Percentiles rank a stretch among this genome's conserved stretches.
phyloP scores from a whole-genome alignment of 2,888 invertebrate genomes.

The Nymphalis urticae region DNA sequence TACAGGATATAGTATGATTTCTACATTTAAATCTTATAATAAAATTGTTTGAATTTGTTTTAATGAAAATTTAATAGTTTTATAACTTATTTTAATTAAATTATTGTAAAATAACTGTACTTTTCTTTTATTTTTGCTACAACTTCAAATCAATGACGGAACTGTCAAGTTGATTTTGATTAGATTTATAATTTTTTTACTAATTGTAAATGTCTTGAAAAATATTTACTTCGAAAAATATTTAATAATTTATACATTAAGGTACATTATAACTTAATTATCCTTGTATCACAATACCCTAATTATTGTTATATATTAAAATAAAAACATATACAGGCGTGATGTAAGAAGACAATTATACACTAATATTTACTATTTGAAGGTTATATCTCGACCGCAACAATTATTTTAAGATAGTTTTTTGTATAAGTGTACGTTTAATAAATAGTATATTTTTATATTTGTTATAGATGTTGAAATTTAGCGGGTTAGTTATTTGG shows the following conservation, averaged over 20 bases:
- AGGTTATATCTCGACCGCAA: slow-evolving; percentile 11
- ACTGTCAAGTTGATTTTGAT: slow-evolving; percentile 18
- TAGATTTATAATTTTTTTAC: slow-evolving; percentile 51
- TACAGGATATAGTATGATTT: background rate
- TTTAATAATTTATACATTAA: slow-evolving; percentile 17
- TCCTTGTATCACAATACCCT: background rate
- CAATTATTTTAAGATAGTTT: slow-evolving; percentile 6
- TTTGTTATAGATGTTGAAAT: slow-evolving; percentile 74
- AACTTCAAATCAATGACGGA: background rate
- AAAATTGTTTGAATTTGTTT: background rate
- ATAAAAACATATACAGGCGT: slow-evolving; percentile 42
- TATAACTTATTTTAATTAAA: no score
- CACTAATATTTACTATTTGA: slow-evolving; percentile 39
- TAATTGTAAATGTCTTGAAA: slow-evolving; percentile 53
- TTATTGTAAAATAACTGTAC: background rate
- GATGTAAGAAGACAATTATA: slow-evolving; percentile 67
- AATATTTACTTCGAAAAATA: slow-evolving; percentile 31
- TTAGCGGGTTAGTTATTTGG: slow-evolving; percentile 73
- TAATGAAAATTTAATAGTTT: background rate
- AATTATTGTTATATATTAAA: slow-evolving; percentile 8
- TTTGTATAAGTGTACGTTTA: background rate
- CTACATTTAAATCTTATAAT: background rate
- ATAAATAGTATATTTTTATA: background rate
- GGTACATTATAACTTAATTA: slow-evolving; percentile 21
- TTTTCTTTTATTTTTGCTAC: slow-evolving; percentile 9